phyloP scores from a whole-genome alignment of 2,888 invertebrate genomes.

The Antheraea assamensis region DNA sequence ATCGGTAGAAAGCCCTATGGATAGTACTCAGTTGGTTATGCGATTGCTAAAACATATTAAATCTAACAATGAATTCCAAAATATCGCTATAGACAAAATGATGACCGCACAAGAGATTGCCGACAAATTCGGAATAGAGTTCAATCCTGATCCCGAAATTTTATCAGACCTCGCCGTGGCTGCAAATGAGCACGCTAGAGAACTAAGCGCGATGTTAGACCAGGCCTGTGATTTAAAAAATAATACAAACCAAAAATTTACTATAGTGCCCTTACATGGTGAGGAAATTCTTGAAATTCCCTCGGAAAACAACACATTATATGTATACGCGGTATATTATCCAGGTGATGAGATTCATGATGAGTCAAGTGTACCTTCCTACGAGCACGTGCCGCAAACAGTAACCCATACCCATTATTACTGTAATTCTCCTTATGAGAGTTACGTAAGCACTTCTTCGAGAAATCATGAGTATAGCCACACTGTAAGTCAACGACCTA shows the following conservation, averaged over 20 bases:
- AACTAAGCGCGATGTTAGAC: constrained; percentile 59
- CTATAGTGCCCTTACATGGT: constrained; percentile 37
- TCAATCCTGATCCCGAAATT: constrained; percentile 68
- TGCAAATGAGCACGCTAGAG: constrained; percentile 66
- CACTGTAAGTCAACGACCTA: constrained; percentile 58
- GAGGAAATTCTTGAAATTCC: constrained; percentile 24
- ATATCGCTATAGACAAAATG: constrained; percentile 77
- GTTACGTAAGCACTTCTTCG: constrained; percentile 51
- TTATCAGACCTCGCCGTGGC: constrained; percentile 65
- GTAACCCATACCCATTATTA: constrained; percentile 32
- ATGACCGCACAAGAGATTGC: constrained; percentile 77
- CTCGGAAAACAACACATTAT: constrained; percentile 42
- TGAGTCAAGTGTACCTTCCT: constrained; percentile 21
- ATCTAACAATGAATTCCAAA: constrained; percentile 71
- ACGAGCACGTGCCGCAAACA: constrained; percentile 37
- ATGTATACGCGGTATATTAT: constrained; percentile 38
- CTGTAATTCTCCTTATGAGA: constrained; percentile 49
- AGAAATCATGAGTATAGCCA: constrained; percentile 44
- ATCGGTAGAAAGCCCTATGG: constrained; percentile 66
- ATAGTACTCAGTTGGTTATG: constrained; percentile 63
- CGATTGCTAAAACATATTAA: constrained; percentile 71
- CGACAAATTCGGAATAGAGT: constrained; percentile 70
- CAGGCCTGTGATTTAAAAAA: constrained; percentile 54
- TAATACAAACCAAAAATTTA: constrained; percentile 38
- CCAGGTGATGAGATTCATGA: constrained; percentile 36